phyloP scores from a whole-genome alignment of 2,888 invertebrate species.

The Erebia ligea region DNA sequence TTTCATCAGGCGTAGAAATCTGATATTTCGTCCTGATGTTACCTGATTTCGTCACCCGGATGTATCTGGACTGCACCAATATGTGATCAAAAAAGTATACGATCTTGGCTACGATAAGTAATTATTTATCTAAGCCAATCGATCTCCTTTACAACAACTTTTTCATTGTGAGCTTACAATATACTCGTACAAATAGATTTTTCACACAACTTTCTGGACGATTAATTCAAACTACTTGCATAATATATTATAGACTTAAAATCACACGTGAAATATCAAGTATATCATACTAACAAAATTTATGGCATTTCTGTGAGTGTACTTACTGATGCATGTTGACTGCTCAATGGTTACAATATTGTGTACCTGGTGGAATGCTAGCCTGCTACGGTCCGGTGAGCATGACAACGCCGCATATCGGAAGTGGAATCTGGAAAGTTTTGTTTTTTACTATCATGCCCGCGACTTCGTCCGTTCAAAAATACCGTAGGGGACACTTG shows the following conservation, averaged over 20 bases:
- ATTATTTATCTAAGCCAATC: too few relatives aligned
- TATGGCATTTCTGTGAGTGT: not conserved
- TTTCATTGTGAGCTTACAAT: not conserved
- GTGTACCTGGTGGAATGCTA: not conserved
- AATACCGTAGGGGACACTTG: not conserved
- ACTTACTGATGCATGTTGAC: not conserved
- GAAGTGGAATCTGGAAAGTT: slow-evolving; percentile 1
- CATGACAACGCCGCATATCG: slow-evolving; percentile 1
- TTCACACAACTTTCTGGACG: not conserved
- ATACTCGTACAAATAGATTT: not conserved
- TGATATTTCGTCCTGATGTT: too few relatives aligned
- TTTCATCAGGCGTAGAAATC: too few relatives aligned
- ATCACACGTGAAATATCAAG: not conserved
- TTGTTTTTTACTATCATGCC: not conserved
- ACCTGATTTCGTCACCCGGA: too few relatives aligned
- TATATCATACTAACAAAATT: slow-evolving; percentile 10
- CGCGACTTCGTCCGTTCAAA: not conserved
- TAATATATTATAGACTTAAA: not conserved
- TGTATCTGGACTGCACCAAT: too few relatives aligned
- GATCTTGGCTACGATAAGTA: too few relatives aligned
- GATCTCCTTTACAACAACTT: not conserved
- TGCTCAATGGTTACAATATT: not conserved
- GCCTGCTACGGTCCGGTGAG: slow-evolving; percentile 2
- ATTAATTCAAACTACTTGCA: not conserved
- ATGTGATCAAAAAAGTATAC: too few relatives aligned